Evolutionary conservation across 2,888 invertebrate genomes (phyloP).

Genomic region (Drymonia ruficornis): DNA sequence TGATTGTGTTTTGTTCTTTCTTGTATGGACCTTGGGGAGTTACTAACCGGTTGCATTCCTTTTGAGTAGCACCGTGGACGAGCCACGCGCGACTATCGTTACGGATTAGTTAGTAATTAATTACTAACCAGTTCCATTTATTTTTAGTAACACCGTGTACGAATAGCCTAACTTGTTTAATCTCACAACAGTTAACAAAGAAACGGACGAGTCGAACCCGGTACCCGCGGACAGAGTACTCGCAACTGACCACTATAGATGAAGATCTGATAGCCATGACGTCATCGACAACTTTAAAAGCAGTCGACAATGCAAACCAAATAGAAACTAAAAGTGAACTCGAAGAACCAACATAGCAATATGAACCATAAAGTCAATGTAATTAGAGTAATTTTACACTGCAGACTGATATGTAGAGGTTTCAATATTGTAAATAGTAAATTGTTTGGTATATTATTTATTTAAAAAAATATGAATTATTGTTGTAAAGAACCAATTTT

Average conservation of each 20-base stretch:
- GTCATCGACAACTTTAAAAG: conserved; percentile 63
- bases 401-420: conserved; percentile 81
- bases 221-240: conserved; percentile 72
- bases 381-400: conserved; percentile 71
- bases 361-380: conserved; percentile 57
- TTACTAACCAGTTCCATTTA: no score
- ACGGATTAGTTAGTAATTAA: no score
- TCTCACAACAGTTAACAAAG: conserved; percentile 60
- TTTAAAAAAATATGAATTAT: neutral
- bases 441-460: neutral
- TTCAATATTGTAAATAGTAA: conserved; percentile 63
- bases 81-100: no score
- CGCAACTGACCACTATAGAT: conserved; percentile 73
- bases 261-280: conserved; percentile 68
- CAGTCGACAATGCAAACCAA: conserved; percentile 41
- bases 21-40: no score
- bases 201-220: conserved; percentile 57
- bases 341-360: conserved; percentile 78
- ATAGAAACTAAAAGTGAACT: conserved; percentile 54
- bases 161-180: neutral
- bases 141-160: no score
- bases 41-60: no score
- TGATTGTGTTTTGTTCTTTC: no score
- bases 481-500: conserved; percentile 9
- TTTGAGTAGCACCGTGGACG: no score